Conservation (phyloP, 2,888 invertebrate genomes). For the Xanthia icteritia region DNA sequence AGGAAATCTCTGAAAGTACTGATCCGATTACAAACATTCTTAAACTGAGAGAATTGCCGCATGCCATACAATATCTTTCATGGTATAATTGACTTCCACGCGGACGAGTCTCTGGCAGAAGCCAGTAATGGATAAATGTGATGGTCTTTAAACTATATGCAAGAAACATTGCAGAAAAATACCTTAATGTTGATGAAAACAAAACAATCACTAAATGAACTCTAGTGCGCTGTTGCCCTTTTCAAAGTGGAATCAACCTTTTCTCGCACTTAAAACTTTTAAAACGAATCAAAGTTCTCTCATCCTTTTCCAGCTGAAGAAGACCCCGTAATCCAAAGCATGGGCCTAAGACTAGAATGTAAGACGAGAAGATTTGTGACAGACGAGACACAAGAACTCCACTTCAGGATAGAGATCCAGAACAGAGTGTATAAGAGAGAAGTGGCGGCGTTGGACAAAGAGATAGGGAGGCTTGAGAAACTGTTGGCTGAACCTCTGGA, state of each 20-base stretch:
- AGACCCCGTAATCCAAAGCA: conserved; percentile 96
- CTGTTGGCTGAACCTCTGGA: conserved; percentile 91
- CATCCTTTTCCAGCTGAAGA: conserved; percentile 89
- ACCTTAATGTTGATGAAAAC: not conserved
- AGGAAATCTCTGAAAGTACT: not conserved
- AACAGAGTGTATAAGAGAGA: conserved; percentile 97
- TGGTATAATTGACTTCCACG: too few relatives aligned
- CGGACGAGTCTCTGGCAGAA: too few relatives aligned
- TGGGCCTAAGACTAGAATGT: conserved; percentile 96
- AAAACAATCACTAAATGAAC: not conserved
- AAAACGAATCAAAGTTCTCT: not conserved
- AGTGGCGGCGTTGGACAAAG: conserved; percentile 94
- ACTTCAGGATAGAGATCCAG: conserved; percentile 97
- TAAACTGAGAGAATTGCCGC: too few relatives aligned
- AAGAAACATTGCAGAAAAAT: not conserved
- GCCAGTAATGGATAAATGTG: too few relatives aligned
- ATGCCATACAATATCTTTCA: too few relatives aligned
- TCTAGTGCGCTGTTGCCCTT: too few relatives aligned
- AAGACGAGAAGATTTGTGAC: conserved; percentile 96
- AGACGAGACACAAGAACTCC: conserved; percentile 95
- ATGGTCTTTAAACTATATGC: not conserved
- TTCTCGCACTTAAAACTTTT: not conserved
- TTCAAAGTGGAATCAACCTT: too few relatives aligned
- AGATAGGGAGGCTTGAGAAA: conserved; percentile 94
- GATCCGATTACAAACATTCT: too few relatives aligned